A percentile compares a stretch with the other conserved stretches of the same genome.
Conservation (phyloP, 2,113 vertebrate genomes). For the Podarcis muralis region DNA sequence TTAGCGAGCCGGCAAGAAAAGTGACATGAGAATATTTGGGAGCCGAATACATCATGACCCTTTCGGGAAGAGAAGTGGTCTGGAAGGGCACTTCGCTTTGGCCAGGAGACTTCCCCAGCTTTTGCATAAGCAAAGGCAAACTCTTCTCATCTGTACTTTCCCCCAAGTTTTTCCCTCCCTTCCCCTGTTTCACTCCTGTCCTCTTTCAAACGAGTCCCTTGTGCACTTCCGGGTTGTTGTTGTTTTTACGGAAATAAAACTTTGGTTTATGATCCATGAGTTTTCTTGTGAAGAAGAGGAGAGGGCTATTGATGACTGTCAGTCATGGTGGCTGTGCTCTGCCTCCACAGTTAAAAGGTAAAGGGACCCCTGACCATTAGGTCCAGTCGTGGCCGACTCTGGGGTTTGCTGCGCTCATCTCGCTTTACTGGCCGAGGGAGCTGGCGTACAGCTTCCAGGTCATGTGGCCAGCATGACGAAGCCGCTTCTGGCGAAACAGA, state of each 20-base stretch:
- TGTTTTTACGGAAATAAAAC: not conserved
- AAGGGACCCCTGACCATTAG: too few species aligned
- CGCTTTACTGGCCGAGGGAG: too few species aligned
- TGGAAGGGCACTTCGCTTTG: not conserved
- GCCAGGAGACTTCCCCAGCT: not conserved
- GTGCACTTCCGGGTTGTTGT: not conserved
- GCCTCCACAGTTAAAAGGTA: too few species aligned
- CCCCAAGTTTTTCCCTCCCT: not conserved
- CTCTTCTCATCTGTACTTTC: not conserved
- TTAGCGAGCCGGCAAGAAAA: not conserved
- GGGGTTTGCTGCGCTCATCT: too few species aligned
- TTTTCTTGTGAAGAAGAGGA: not conserved
- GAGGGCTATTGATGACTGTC: not conserved
- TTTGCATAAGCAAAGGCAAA: too few species aligned
- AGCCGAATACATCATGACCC: not conserved
- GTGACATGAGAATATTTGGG: conserved; percentile 3
- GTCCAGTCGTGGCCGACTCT: too few species aligned
- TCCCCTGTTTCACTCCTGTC: not conserved
- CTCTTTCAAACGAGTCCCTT: too few species aligned
- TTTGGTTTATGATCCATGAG: not conserved
- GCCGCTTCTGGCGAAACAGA: too few species aligned
- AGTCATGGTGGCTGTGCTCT: too few species aligned
- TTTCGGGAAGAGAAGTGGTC: not conserved
- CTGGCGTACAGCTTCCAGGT: too few species aligned
- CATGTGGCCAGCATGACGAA: too few species aligned